Percentiles rank a stretch among this genome's conserved stretches.
phyloP scores from a whole-genome alignment of 2,797 vertebrate genomes.

The Psittacula derbiana region DNA sequence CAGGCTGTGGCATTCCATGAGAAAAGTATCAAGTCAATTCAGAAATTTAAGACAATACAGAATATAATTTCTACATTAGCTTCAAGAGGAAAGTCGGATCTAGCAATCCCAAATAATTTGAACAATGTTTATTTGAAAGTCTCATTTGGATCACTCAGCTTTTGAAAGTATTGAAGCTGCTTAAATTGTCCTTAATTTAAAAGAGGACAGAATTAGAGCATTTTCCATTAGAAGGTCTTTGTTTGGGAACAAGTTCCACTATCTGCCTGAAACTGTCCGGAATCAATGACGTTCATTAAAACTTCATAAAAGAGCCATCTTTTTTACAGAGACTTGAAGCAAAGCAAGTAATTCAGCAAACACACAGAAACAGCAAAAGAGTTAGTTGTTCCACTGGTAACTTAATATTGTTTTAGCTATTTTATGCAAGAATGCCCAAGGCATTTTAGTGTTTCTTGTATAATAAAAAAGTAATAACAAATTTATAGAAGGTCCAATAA shows the following conservation, averaged over 20 bases:
- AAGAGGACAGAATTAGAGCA: neutral
- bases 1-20: neutral
- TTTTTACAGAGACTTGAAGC: neutral
- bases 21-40: neutral
- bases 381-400: neutral
- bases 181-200: neutral
- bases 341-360: neutral
- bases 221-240: neutral
- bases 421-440: neutral
- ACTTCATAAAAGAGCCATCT: neutral
- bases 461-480: slow-evolving; percentile 14
- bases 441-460: neutral
- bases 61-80: neutral
- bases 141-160: neutral
- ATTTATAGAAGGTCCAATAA: neutral
- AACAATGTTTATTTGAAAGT: neutral
- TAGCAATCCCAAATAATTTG: neutral
- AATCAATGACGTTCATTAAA: slow-evolving; percentile 1
- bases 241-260: neutral
- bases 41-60: neutral
- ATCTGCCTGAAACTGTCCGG: neutral
- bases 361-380: neutral
- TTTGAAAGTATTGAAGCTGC: neutral
- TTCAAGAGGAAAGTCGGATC: neutral
- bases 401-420: neutral